Evolutionary conservation across 2,113 vertebrate species (phyloP), one percentile per base, ranked within the genome.

Genomic region (Leptodactylus fuscus): DNA sequence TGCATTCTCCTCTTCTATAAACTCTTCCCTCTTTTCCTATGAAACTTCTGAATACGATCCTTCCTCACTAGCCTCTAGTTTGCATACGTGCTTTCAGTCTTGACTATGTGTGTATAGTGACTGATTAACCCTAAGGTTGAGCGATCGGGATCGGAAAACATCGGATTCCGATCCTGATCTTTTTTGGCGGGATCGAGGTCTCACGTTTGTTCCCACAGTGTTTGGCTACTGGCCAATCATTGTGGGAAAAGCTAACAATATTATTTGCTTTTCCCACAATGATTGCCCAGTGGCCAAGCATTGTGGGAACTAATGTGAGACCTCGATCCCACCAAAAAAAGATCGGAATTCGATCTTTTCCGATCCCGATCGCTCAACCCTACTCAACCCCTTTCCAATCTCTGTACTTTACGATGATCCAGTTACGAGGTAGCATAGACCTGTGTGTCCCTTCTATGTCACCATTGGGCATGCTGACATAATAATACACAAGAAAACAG

Each of bases 21-120:
- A 78, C 88, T 79, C 65, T 69, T 53, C 49, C 84, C 67, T 81
- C 27, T 77, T 51, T 73, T 49, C 34, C 60, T 85, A 20, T 78
- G 29, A 85, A 69, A 36, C 65, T 60, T 69, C 67, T 49, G 38
- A 16, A 81, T 89, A 85, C 65, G 65, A 51, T 92, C 89, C 41
- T 44, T 83, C 88, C 46, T 92, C 88, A 88, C 81, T 89, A 90
- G 87, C 44, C 46, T 89, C 46, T 88, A 87, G 90, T 91, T 94
- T 94, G 91, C 94, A 94, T 94, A 91, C 89, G 90, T 93, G 91
- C 90, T 94, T 95, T 94, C 93, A 94, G 93, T 95, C 94, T 95
- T 95, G 91, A 89, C 87, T 90, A 87, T 92, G 90, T 94, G 88
- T 93, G 88, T 94, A 88, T 89, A 93, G 90, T 93, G 90, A 89